A percentile compares a stretch with the other conserved stretches of the same genome.
Conservation (phyloP, 2,113 vertebrate species). For the Lamprotornis superbus region DNA sequence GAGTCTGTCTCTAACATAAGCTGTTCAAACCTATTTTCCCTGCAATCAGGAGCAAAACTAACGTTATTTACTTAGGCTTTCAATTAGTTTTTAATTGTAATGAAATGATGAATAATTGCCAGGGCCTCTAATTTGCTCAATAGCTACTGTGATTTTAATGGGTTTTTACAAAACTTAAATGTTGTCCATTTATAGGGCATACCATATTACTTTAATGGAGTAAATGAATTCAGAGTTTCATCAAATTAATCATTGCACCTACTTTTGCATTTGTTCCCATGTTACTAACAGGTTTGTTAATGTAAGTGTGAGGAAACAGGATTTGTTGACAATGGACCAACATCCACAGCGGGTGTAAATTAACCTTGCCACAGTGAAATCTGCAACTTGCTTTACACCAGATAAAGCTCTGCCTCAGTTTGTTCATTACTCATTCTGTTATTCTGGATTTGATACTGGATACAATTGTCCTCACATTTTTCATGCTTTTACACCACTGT, state of each 20-base stretch:
- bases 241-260: neutral
- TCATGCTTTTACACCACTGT: neutral
- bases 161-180: neutral
- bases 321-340: neutral
- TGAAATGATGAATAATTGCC: slow-evolving; percentile 47
- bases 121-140: slow-evolving; percentile 42
- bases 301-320: slow-evolving; percentile 5
- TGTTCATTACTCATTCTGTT: neutral
- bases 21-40: slow-evolving; percentile 3
- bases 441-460: neutral
- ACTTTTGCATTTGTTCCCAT: neutral
- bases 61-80: slow-evolving; percentile 55
- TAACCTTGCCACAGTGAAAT: neutral
- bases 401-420: neutral
- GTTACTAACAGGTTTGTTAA: neutral
- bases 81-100: slow-evolving; percentile 73
- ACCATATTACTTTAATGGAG: neutral
- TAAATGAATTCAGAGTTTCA: slow-evolving; percentile 36
- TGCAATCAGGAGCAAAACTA: slow-evolving; percentile 14
- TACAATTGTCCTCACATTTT: neutral
- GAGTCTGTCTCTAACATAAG: neutral
- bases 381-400: neutral
- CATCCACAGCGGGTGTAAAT: neutral
- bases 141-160: slow-evolving; percentile 22
- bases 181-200: neutral